Evolutionary conservation across 2,113 vertebrate species (phyloP).

Genomic region (Procavia capensis): DNA sequence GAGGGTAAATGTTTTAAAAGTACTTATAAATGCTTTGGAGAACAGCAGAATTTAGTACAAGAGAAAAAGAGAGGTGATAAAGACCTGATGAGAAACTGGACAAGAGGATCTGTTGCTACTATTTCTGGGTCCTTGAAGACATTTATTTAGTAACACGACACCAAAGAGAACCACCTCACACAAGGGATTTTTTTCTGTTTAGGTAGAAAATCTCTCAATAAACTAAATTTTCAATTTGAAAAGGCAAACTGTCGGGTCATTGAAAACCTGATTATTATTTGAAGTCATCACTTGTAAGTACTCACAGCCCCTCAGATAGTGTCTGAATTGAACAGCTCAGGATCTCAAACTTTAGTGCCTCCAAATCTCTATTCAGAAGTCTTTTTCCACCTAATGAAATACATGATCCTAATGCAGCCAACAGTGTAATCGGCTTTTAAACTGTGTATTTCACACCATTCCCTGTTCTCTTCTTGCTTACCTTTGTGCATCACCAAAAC

Average conservation of each 20-base stretch:
- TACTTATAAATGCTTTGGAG: not conserved
- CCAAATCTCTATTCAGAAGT: not conserved
- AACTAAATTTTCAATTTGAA: not conserved
- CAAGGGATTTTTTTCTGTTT: not conserved
- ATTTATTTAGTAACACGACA: not conserved
- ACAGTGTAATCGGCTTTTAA: not conserved
- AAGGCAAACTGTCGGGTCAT: not conserved
- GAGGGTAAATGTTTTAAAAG: not conserved
- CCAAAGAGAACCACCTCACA: not conserved
- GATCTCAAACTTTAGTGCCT: not conserved
- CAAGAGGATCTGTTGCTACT: not conserved
- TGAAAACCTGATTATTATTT: not conserved
- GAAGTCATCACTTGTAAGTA: not conserved
- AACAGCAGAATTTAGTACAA: not conserved
- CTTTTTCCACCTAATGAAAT: not conserved
- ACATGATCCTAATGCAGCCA: not conserved
- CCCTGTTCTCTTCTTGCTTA: not conserved
- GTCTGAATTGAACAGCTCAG: not conserved
- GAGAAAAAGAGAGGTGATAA: not conserved
- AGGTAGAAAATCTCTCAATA: not conserved
- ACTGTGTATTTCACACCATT: not conserved
- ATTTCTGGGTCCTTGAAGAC: not conserved
- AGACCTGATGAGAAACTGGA: not conserved
- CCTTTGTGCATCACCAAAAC: not conserved
- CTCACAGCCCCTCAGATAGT: not conserved